phyloP scores from a whole-genome alignment of 2,888 invertebrate genomes.

The Volucella inanis region DNA sequence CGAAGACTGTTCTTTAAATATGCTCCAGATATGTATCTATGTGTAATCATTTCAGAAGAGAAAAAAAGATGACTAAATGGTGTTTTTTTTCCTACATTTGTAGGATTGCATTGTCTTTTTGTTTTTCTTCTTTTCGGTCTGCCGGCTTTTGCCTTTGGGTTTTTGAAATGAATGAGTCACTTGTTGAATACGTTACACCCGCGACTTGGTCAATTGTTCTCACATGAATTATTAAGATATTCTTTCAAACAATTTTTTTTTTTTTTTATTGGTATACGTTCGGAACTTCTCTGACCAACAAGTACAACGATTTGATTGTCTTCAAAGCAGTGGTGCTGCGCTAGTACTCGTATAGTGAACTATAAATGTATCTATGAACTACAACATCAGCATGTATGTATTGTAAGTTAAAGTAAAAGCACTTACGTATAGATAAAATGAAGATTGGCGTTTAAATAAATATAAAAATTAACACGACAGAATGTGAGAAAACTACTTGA shows the following conservation, averaged over 20 bases:
- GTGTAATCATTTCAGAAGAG: slow-evolving; percentile 50
- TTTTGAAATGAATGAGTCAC: slow-evolving; percentile 58
- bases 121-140: slow-evolving; percentile 47
- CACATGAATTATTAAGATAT: slow-evolving; percentile 16
- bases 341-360: too few relatives aligned
- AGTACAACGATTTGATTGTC: too few relatives aligned
- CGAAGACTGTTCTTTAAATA: slow-evolving; percentile 55
- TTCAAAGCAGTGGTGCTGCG: too few relatives aligned
- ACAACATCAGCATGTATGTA: too few relatives aligned
- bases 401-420: too few relatives aligned
- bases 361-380: too few relatives aligned
- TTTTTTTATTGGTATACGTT: slow-evolving; percentile 1
- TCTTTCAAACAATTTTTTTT: neutral
- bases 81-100: slow-evolving; percentile 15
- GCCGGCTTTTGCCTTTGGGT: slow-evolving; percentile 38
- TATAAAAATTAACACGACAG: too few relatives aligned
- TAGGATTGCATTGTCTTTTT: slow-evolving; percentile 25
- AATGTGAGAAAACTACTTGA: too few relatives aligned
- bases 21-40: slow-evolving; percentile 72
- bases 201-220: slow-evolving; percentile 15
- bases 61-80: slow-evolving; percentile 47
- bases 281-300: neutral
- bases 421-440: too few relatives aligned
- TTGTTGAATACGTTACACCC: slow-evolving; percentile 62
- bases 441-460: too few relatives aligned